Conservation (phyloP, 1,140 invertebrate species). For the Cylas formicarius region DNA sequence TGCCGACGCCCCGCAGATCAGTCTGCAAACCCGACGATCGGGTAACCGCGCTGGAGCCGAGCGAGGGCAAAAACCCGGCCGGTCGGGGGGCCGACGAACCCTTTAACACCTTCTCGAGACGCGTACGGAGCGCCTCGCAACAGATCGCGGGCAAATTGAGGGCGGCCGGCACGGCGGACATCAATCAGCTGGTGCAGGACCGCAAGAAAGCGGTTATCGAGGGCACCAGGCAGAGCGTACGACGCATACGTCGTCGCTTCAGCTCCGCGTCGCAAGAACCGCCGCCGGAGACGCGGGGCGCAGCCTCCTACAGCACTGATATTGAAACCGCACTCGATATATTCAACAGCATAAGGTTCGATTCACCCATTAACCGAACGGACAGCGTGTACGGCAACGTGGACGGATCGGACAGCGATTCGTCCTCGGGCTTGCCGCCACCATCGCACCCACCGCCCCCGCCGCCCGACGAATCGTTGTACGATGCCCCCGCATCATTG, state of each 20-base stretch:
- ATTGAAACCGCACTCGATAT: slow-evolving; percentile 30
- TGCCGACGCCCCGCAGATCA: slow-evolving; percentile 15
- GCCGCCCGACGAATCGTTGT: slow-evolving; percentile 50
- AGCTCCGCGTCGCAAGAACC: slow-evolving; percentile 33
- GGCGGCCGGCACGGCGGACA: slow-evolving; percentile 39
- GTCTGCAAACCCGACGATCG: no score
- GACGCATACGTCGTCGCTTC: slow-evolving; percentile 40
- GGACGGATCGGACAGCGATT: slow-evolving; percentile 32
- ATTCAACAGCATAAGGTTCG: slow-evolving; percentile 34
- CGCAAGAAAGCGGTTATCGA: slow-evolving; percentile 47
- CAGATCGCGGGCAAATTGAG: slow-evolving; percentile 17
- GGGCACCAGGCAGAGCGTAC: slow-evolving; percentile 45
- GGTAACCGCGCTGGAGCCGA: not conserved
- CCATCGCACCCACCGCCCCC: slow-evolving; percentile 53
- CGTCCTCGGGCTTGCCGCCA: slow-evolving; percentile 44
- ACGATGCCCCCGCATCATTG: slow-evolving; percentile 46
- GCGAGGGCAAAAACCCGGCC: not conserved
- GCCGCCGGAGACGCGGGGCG: slow-evolving; percentile 11
- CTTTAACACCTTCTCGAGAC: slow-evolving; percentile 16
- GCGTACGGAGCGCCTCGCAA: slow-evolving; percentile 16
- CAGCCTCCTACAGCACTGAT: slow-evolving; percentile 21
- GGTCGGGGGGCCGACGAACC: slow-evolving; percentile 4
- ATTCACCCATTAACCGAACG: slow-evolving; percentile 32
- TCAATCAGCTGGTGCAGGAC: slow-evolving; percentile 45
- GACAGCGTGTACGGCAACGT: slow-evolving; percentile 32